Percentiles rank a stretch among this genome's conserved stretches.
Evolutionary conservation across 2,113 vertebrate species (phyloP).

Genomic region (Eudyptes chrysolophus): DNA sequence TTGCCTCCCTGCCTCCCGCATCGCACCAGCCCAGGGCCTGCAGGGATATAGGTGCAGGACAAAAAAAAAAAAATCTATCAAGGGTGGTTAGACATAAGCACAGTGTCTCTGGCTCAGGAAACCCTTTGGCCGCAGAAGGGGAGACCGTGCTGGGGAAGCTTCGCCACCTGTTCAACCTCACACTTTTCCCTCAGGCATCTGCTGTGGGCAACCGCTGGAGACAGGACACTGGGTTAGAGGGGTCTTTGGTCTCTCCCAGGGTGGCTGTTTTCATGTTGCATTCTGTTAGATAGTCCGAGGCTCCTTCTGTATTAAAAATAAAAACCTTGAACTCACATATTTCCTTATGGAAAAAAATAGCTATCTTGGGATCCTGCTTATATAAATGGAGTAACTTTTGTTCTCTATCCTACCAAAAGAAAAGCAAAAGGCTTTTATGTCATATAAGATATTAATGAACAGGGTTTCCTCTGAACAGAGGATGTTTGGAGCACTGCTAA

Average conservation of each 20-base stretch:
- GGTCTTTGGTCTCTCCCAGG: background rate
- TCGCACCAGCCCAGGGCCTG: background rate
- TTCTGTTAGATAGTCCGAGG: background rate
- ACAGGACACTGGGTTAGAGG: background rate
- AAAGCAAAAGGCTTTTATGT: slow-evolving; percentile 37
- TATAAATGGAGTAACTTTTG: slow-evolving; percentile 25
- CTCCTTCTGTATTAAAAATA: background rate
- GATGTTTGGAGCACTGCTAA: slow-evolving; percentile 6
- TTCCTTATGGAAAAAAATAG: slow-evolving; percentile 3
- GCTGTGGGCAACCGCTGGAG: background rate
- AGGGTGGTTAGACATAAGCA: background rate
- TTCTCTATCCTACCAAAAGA: background rate
- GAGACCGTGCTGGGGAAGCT: background rate
- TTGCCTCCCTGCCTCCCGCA: background rate
- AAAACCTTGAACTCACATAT: background rate
- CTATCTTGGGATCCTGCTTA: slow-evolving; percentile 32
- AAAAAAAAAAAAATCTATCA: background rate
- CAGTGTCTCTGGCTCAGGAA: background rate
- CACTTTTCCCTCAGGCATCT: background rate
- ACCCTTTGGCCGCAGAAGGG: background rate
- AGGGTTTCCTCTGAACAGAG: slow-evolving; percentile 30
- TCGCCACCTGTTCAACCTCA: background rate
- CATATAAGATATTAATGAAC: background rate
- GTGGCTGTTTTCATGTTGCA: background rate
- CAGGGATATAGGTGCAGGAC: background rate